phyloP scores from a whole-genome alignment of 2,888 invertebrate species.

The Phyllotreta cruciferae region DNA sequence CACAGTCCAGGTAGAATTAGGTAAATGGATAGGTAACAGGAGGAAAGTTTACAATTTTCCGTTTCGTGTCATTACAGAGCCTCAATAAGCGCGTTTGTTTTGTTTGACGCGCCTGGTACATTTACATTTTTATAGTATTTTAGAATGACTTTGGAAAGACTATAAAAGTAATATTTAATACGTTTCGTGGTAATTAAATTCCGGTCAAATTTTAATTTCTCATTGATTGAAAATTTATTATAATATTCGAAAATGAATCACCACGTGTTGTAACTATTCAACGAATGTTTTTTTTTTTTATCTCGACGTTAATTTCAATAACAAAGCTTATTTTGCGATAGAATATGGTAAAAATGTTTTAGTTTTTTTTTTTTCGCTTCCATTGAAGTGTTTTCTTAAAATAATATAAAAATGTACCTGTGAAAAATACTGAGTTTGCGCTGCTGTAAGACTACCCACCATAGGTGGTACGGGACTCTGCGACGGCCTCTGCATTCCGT shows the following conservation, averaged over 20 bases:
- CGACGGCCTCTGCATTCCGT: conserved; percentile 44
- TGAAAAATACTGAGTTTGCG: conserved; percentile 67
- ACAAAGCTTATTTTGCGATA: background rate
- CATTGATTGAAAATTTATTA: no score
- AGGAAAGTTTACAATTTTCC: no score
- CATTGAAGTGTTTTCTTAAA: background rate
- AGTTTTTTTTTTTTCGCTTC: background rate
- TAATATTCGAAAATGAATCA: background rate
- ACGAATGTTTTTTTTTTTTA: no score
- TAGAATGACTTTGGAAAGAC: background rate
- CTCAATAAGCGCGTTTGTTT: no score
- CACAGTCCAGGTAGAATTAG: no score
- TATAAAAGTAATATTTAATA: background rate
- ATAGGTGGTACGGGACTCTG: conserved; percentile 53
- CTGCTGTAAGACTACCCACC: conserved; percentile 63
- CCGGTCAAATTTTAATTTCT: background rate
- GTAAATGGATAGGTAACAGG: no score
- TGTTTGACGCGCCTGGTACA: no score
- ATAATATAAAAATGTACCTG: conserved; percentile 51
- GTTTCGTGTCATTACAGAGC: no score
- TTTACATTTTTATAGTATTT: background rate
- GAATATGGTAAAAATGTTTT: background rate
- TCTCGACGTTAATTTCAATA: no score
- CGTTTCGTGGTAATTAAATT: conserved; percentile 1
- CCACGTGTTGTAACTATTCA: background rate